phyloP scores from a whole-genome alignment of 2,888 invertebrate genomes.

The Megaustenia siamemsis region DNA sequence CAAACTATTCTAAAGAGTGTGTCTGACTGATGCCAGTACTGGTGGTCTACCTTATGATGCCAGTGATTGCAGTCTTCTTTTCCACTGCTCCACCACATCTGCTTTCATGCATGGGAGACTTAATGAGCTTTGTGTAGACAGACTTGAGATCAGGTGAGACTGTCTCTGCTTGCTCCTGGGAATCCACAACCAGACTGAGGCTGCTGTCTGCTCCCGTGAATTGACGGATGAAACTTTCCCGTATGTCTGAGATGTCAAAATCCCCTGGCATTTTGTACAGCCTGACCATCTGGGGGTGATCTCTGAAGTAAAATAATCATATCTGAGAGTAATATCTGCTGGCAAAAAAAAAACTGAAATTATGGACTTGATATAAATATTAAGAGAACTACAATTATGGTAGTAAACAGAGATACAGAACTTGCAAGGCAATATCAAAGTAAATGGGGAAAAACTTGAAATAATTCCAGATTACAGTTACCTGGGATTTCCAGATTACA shows the following conservation, averaged over 20 bases:
- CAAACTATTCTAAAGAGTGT: no score
- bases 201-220: conserved; percentile 82
- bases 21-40: no score
- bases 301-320: conserved; percentile 78
- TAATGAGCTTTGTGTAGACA: conserved; percentile 67
- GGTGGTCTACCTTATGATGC: conserved; percentile 89
- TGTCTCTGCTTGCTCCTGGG: conserved; percentile 65
- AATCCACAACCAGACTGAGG: conserved; percentile 71
- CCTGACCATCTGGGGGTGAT: conserved; percentile 98
- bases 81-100: conserved; percentile 80
- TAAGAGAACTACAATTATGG: no score
- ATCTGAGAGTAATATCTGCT: no score
- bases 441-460: no score
- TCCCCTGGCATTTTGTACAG: conserved; percentile 91
- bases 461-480: no score
- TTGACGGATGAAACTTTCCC: conserved; percentile 99
- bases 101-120: conserved; percentile 63
- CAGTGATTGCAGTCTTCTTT: conserved; percentile 88
- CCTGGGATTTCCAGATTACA: no score
- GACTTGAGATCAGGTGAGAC: conserved; percentile 64
- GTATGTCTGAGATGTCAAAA: conserved; percentile 85
- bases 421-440: no score
- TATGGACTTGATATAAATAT: no score
- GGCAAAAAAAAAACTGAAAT: no score
- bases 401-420: no score